Percentiles rank a stretch among this genome's conserved stretches.
Conservation (phyloP, 2,888 invertebrate genomes). For the Xanthorhoe designata region DNA sequence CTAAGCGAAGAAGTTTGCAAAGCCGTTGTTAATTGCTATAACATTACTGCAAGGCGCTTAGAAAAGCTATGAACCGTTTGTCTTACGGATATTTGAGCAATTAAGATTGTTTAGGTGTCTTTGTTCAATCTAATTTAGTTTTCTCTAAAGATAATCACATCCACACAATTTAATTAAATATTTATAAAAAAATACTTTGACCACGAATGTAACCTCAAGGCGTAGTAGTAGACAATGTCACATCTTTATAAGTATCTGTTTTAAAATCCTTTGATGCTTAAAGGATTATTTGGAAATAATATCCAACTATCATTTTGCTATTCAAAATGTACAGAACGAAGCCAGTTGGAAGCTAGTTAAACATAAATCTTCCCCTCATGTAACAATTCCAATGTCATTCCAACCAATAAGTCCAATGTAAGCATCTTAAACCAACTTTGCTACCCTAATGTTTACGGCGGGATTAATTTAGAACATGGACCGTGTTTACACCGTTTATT, state of each 20-base stretch:
- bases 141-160: too few species aligned
- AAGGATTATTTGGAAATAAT: too few species aligned
- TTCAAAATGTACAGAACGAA: neutral
- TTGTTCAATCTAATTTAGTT: too few species aligned
- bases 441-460: slow-evolving; percentile 39
- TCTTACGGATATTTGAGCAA: too few species aligned
- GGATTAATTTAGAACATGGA: slow-evolving; percentile 39
- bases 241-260: too few species aligned
- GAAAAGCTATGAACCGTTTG: neutral
- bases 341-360: neutral
- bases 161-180: too few species aligned
- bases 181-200: too few species aligned
- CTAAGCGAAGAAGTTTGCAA: neutral
- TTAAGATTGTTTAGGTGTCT: too few species aligned
- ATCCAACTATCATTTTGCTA: too few species aligned
- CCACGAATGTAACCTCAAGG: too few species aligned
- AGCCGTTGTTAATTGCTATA: neutral
- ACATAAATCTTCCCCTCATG: slow-evolving; percentile 7
- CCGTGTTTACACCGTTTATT: slow-evolving; percentile 32
- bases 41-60: neutral
- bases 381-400: slow-evolving; percentile 34
- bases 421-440: slow-evolving; percentile 40
- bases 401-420: slow-evolving; percentile 35
- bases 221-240: too few species aligned
- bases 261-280: too few species aligned